A percentile compares a stretch with the other conserved stretches of the same genome.
Evolutionary conservation across 2,113 vertebrate species (phyloP).

Genomic region (Dryoscopus gambensis): DNA sequence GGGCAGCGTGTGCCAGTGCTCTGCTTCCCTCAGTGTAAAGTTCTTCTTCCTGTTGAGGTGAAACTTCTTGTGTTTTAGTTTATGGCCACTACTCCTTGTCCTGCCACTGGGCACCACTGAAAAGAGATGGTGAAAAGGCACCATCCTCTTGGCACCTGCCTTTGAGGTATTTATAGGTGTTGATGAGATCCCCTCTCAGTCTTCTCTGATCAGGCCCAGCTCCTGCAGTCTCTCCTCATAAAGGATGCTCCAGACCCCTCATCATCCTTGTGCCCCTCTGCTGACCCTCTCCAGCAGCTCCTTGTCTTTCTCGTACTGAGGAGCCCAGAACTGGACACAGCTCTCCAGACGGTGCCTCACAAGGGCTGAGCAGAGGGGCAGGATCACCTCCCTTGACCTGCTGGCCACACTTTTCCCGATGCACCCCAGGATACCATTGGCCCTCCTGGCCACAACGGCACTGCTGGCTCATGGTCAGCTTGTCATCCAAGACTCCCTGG

Average conservation of each 20-base stretch:
- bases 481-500: not conserved
- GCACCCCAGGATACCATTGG: not conserved
- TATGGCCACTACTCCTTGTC: not conserved
- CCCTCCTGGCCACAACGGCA: not conserved
- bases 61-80: not conserved
- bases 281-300: not conserved
- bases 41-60: not conserved
- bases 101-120: not conserved
- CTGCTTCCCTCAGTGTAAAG: not conserved
- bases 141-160: not conserved
- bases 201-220: not conserved
- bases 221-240: rapidly evolving
- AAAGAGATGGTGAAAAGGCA: too few species aligned
- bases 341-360: not conserved
- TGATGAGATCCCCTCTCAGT: not conserved
- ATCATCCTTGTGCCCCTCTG: not conserved
- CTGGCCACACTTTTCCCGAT: not conserved
- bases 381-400: not conserved
- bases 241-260: not conserved
- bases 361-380: rapidly evolving
- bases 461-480: not conserved
- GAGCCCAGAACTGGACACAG: not conserved
- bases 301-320: not conserved
- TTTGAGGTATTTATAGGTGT: not conserved
- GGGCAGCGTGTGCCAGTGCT: not conserved